Base-by-base conservation (phyloP, 2,113 vertebrate species). In the Protomyctophum bolini region DNA sequence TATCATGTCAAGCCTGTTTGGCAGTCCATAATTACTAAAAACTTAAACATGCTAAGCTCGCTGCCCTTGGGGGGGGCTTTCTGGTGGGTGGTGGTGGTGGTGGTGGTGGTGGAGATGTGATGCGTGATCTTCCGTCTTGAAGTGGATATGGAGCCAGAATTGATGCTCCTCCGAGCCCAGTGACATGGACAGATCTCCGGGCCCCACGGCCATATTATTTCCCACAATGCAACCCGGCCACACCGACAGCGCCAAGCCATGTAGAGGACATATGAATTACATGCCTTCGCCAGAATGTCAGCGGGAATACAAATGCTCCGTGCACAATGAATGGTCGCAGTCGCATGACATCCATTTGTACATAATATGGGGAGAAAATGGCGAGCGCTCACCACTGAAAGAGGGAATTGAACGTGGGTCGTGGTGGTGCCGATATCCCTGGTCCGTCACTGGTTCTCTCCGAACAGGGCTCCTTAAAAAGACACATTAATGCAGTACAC, bases 1-100 rank as follows among this genome's bases (percentile, higher is more conserved):
- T 89, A 92, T 91, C 87, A 83, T 73, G 85, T 85, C 91, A 86
- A 41, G 83, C 85, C 72, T 29, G 83, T 82, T 57, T 79, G 85
- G 74, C 86, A 79, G 81, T 73, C 82, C 85, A 50, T 90, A 92
- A 93, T 92, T 92, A 91, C 89, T 86, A 88, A 91, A 93, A 92
- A 92, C 82, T 88, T 92, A 92, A 92, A 91, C 91, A 92, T 90
- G 86, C 84, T 85, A 87, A 89, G 87, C 75, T 64, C 70, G 64
- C 75, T 58, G 82, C 90, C 92, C 55, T 57, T 14, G 2, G 90
- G 86, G 52, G 14, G 55, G 46, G 10, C 82, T 83, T 85, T 74
- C 71, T 89, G 86, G 90, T 81, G 89, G 82, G 85, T 86, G 86
- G 77, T 57, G 74, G 69, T 62, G 11, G 6, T n/a, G n/a, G n/a